Evolutionary conservation across 2,113 vertebrate species (phyloP).

Genomic region (Carlito syrichta): DNA sequence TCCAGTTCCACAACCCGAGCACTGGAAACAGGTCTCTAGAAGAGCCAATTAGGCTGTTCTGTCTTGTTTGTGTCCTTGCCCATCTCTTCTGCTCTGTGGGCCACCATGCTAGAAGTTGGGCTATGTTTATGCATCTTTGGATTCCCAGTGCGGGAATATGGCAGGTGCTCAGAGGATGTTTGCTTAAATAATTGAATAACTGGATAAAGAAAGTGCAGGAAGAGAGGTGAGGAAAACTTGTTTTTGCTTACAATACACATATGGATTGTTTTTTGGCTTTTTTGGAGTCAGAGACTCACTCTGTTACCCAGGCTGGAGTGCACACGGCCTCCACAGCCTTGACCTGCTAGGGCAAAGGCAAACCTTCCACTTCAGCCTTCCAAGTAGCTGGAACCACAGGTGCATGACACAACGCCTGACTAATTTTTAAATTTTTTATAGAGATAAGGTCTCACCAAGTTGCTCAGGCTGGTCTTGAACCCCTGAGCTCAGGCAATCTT

Average conservation of each 20-base stretch:
- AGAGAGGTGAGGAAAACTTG: neutral
- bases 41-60: neutral
- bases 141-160: neutral
- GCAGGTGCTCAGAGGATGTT: neutral
- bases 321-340: too few relatives aligned
- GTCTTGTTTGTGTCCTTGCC: neutral
- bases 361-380: too few relatives aligned
- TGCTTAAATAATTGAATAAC: neutral
- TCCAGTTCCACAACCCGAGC: too few relatives aligned
- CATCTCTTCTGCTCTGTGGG: neutral
- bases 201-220: neutral
- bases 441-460: too few relatives aligned
- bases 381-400: too few relatives aligned
- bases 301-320: too few relatives aligned
- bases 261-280: neutral
- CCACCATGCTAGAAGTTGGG: neutral
- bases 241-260: neutral
- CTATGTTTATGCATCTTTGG: neutral
- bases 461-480: too few relatives aligned
- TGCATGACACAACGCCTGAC: too few relatives aligned
- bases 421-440: too few relatives aligned
- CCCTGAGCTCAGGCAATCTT: too few relatives aligned
- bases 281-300: too few relatives aligned
- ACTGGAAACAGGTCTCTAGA: neutral
- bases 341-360: too few relatives aligned